These are phyloP conservation scores for Nycticorax nycticorax DNA, from an alignment of 2,113 vertebrate genomes.

Conservation along the genomic window DNA sequence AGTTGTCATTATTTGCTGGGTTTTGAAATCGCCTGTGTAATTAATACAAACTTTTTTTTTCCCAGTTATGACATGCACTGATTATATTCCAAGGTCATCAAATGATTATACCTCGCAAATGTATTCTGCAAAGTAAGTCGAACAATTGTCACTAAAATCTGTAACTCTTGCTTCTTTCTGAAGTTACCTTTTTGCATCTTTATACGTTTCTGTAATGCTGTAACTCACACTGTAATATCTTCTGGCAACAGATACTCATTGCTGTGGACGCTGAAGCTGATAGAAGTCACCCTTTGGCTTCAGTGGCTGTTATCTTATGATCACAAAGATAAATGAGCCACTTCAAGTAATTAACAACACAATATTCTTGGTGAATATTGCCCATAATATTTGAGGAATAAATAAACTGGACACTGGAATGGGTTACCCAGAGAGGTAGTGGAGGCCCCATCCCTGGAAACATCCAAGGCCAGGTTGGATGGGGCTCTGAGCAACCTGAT, in stretches of 20 bases:
- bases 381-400: neutral
- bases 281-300: neutral
- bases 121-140: constrained; percentile 85
- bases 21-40: neutral
- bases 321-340: neutral
- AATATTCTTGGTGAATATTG: neutral
- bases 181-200: neutral
- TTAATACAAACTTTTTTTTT: constrained; percentile 40
- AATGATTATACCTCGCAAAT: constrained; percentile 85
- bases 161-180: neutral
- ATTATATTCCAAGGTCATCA: constrained; percentile 82
- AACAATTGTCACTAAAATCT: constrained; percentile 28
- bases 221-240: neutral
- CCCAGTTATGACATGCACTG: constrained; percentile 82
- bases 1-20: constrained; percentile 13
- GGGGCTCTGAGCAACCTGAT: too few species aligned
- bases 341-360: neutral
- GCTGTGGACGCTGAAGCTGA: neutral
- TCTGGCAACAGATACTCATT: neutral
- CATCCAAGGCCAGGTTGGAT: too few species aligned
- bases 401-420: neutral
- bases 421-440: too few species aligned
- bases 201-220: neutral
- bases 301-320: neutral
- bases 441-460: too few species aligned